Evolutionary conservation across 2,797 vertebrate genomes (phyloP), one percentile per base, ranked within the genome.

Genomic region (Rhinoraja longicauda): DNA sequence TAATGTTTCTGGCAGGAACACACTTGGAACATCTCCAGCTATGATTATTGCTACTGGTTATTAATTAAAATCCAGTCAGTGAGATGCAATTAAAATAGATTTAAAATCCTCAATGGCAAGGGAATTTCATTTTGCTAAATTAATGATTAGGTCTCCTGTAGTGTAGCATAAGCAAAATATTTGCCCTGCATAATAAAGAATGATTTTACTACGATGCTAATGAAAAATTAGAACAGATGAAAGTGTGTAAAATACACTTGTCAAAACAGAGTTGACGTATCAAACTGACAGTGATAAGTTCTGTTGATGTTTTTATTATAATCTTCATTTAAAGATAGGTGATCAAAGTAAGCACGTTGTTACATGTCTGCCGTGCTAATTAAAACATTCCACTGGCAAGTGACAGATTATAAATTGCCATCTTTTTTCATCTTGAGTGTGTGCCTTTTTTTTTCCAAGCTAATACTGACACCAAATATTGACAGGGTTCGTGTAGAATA

Each of bases 61-160:
- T 92, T 92, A 92, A 92, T 92, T 92, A 73, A 92, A 92, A 73
- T 92, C 90, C 70, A 92, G 90, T 92, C 90, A 92, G 90, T 90
- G 73, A 73, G 90, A 73, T 92, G 90, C 90, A 92, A 92, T 92
- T 92, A 92, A 92, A 92, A 92, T 72, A 92, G 90, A 92, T 92
- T 92, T 92, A 92, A 92, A 92, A 92, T 92, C 72, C 45, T 92
- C 90, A 92, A 92, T 92, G 90, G 90, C 90, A 92, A 92, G 90
- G 90, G 90, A 92, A 92, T 73, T 92, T 92, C 72, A 92, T 92
- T 92, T 92, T 92, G 90, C 15, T 92, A 75, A 92, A 92, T 92
- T 92, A 92, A 92, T 92, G 67, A 92, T 92, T 75, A 92, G 90
- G 70, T 39, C 45, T 92, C 72, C 70, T 92, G 90, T 75, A 92